These are phyloP conservation scores for Tetanocera ferruginea DNA, from an alignment of 2,888 invertebrate genomes.

Conservation along the genomic window DNA sequence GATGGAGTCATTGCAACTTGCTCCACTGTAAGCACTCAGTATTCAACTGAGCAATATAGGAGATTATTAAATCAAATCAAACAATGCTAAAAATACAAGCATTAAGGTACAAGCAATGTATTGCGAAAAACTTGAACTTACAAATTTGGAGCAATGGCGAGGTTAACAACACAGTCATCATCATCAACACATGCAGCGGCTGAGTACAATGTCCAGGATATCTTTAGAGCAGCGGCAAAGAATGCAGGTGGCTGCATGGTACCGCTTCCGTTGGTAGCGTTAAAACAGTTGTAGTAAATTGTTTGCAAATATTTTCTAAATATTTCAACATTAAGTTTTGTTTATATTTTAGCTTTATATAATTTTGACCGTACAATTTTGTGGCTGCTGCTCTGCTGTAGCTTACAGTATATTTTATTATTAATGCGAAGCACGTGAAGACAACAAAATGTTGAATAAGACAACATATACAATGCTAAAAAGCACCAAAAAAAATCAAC, in stretches of 20 bases:
- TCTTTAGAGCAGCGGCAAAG: conserved; percentile 8
- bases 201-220: neutral
- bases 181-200: neutral
- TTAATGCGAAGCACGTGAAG: conserved; percentile 24
- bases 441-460: conserved; percentile 14
- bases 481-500: neutral
- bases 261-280: neutral
- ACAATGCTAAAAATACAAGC: too few species aligned
- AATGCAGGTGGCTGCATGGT: conserved; percentile 23
- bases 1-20: neutral
- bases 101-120: too few species aligned
- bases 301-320: neutral
- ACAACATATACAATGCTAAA: neutral
- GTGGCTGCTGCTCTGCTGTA: neutral
- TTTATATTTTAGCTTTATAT: neutral
- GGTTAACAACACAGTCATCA: neutral
- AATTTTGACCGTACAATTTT: neutral
- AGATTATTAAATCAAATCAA: too few species aligned
- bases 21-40: neutral
- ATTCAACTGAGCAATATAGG: too few species aligned
- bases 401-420: neutral
- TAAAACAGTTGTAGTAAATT: neutral
- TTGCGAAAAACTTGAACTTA: conserved; percentile 9
- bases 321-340: neutral
- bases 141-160: conserved; percentile 20